Conservation (phyloP, 2,113 vertebrate species). For the Ivindomyrus marchei region DNA sequence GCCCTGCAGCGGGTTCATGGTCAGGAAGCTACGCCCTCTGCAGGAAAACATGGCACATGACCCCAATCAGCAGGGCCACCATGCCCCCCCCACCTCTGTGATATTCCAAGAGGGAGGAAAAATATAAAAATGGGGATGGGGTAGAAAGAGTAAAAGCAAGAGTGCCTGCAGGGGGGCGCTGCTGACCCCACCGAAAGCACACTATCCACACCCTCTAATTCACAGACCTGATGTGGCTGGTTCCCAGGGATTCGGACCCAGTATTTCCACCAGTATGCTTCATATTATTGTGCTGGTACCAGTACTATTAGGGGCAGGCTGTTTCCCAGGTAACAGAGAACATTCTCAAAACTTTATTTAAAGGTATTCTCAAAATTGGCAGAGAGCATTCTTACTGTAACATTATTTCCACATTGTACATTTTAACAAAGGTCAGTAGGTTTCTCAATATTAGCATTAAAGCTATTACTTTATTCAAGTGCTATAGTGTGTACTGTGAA, state of each 20-base stretch:
- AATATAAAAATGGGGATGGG: not conserved
- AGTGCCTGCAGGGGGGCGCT: no score
- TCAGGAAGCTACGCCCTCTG: slow-evolving; percentile 13
- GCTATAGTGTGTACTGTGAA: no score
- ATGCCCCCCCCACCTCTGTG: not conserved
- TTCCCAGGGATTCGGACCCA: not conserved
- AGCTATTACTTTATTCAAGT: no score
- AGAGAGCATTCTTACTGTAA: no score
- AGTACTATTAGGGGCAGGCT: not conserved
- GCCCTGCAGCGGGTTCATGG: not conserved
- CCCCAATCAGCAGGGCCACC: not conserved
- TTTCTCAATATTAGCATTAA: no score
- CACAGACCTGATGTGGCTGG: not conserved
- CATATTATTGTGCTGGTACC: not conserved
- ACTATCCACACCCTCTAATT: not conserved
- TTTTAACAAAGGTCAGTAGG: no score
- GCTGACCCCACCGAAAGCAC: not conserved
- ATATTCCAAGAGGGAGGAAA: not conserved
- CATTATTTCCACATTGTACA: no score
- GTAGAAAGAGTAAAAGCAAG: not conserved
- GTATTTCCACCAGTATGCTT: not conserved
- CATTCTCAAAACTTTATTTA: no score
- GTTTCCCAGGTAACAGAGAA: not conserved
- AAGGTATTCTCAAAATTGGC: no score
- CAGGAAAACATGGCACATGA: slow-evolving; percentile 19